A percentile compares a stretch with the other conserved stretches of the same genome.
Evolutionary conservation across 2,797 vertebrate genomes (phyloP).

Genomic region (Onychomys leucogaster): DNA sequence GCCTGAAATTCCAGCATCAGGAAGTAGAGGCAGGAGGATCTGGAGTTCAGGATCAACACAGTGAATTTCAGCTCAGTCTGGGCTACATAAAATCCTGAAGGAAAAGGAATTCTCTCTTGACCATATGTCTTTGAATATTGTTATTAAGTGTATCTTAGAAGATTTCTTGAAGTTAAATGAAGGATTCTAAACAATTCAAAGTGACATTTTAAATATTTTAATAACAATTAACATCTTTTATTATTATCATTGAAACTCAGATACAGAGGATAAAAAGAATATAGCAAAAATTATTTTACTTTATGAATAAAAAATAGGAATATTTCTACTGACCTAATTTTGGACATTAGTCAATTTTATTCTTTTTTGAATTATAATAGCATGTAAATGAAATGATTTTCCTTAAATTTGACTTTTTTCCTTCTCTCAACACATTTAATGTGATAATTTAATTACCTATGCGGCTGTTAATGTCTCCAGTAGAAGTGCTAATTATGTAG

Average conservation of each 20-base stretch:
- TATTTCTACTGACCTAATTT: constrained; percentile 53
- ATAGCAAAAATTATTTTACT: constrained; percentile 40
- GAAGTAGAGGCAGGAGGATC: not conserved
- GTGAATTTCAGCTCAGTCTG: not conserved
- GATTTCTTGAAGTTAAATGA: constrained; percentile 15
- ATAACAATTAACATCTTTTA: constrained; percentile 51
- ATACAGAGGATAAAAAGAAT: constrained; percentile 27
- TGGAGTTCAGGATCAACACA: not conserved
- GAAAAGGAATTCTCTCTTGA: constrained; percentile 16
- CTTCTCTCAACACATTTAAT: constrained; percentile 43
- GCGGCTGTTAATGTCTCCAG: not conserved
- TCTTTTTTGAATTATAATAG: constrained; percentile 63
- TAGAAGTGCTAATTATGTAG: constrained; percentile 52
- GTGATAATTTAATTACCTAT: constrained; percentile 53
- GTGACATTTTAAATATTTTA: constrained; percentile 44
- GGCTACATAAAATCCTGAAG: not conserved
- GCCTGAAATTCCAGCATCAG: not conserved
- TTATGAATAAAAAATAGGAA: constrained; percentile 34
- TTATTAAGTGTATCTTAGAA: constrained; percentile 5
- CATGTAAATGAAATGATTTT: constrained; percentile 66
- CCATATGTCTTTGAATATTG: constrained; percentile 12
- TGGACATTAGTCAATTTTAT: constrained; percentile 68
- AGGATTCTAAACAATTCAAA: constrained; percentile 43
- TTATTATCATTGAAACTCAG: constrained; percentile 47
- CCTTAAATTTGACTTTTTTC: constrained; percentile 52